Evolutionary conservation across 2,113 vertebrate genomes (phyloP).

Genomic region (Pholis gunnellus): DNA sequence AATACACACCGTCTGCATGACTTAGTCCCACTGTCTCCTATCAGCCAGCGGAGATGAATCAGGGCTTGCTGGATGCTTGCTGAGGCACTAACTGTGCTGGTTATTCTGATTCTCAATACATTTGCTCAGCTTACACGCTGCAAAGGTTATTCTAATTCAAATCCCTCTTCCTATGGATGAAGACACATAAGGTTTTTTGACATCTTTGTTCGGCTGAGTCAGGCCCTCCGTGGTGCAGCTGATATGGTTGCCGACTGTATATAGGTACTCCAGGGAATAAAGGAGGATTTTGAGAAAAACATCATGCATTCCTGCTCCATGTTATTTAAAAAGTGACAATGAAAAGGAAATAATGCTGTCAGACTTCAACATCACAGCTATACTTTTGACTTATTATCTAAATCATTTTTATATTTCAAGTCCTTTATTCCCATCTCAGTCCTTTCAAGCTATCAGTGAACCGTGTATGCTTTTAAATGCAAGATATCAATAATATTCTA

Average conservation of each 20-base stretch:
- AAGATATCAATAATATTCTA: background rate
- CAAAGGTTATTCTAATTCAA: constrained; percentile 58
- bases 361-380: background rate
- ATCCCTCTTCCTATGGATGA: constrained; percentile 47
- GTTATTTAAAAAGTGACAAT: background rate
- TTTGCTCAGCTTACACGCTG: constrained; percentile 38
- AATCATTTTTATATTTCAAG: background rate
- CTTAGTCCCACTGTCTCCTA: constrained; percentile 55
- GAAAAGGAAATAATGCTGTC: constrained; percentile 16
- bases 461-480: background rate
- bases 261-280: background rate
- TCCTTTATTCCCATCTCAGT: background rate
- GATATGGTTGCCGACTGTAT: constrained; percentile 1
- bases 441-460: background rate
- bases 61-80: constrained; percentile 58
- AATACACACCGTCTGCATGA: constrained; percentile 59
- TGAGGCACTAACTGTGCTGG: constrained; percentile 44
- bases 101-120: constrained; percentile 53
- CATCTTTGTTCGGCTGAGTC: constrained; percentile 38
- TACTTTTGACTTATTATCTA: background rate
- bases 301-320: background rate
- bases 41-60: constrained; percentile 70
- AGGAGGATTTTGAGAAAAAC: constrained; percentile 11
- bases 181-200: constrained; percentile 32
- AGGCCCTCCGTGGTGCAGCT: constrained; percentile 6